Percentiles rank a stretch among this genome's conserved stretches.
Evolutionary conservation across 1,140 invertebrate genomes (phyloP).

Genomic region (Argopecten irradians): DNA sequence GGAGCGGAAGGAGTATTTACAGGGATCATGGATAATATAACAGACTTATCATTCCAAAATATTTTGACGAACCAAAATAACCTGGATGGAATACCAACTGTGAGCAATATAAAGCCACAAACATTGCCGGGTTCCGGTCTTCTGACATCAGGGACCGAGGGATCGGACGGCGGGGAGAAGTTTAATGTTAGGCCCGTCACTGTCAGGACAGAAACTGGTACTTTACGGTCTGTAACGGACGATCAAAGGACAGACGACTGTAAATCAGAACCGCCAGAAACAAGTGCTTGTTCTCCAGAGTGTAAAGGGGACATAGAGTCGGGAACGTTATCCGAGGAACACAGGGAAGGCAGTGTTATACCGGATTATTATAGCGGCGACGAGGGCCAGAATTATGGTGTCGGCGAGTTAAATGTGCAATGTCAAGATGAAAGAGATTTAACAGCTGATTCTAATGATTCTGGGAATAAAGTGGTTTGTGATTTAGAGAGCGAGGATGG

Average conservation of each 20-base stretch:
- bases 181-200: background rate
- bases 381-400: background rate
- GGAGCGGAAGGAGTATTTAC: background rate
- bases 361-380: background rate
- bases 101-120: background rate
- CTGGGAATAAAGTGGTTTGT: background rate
- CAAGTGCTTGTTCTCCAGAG: background rate
- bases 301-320: background rate
- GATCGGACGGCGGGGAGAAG: background rate
- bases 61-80: conserved; percentile 23
- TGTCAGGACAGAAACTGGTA: too few relatives aligned
- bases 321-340: background rate
- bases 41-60: conserved; percentile 11
- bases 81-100: background rate
- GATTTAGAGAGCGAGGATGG: conserved; percentile 26
- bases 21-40: conserved; percentile 10
- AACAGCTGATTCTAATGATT: conserved; percentile 33
- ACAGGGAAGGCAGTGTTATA: background rate
- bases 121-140: background rate
- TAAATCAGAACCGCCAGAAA: background rate
- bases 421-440: background rate
- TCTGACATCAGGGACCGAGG: background rate
- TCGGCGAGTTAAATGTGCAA: conserved; percentile 13
- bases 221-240: too few relatives aligned
- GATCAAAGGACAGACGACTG: background rate